Conservation (phyloP, 2,888 invertebrate species). For the Nephrotoma appendiculata region DNA sequence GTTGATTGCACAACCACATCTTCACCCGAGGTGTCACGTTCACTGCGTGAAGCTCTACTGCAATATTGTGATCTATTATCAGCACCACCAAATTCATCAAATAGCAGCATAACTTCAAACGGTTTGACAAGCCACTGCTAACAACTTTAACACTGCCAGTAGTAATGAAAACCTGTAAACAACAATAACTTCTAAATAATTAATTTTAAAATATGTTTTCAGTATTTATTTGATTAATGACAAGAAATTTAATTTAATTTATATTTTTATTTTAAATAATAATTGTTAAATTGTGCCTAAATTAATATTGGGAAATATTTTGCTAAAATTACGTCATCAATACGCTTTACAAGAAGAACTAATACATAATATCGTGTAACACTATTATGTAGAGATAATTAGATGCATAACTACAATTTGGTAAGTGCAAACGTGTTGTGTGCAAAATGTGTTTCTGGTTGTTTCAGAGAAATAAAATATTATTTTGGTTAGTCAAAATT, state of each 20-base stretch:
- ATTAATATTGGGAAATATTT: background rate
- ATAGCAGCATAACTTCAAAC: constrained; percentile 2
- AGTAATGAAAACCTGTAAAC: background rate
- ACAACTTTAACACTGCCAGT: background rate
- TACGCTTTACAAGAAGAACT: background rate
- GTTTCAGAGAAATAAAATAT: background rate
- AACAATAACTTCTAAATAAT: background rate
- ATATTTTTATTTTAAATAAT: background rate
- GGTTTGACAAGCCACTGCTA: constrained; percentile 10
- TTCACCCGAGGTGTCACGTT: constrained; percentile 63
- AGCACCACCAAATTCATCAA: constrained; percentile 35
- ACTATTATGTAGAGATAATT: background rate
- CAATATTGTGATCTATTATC: constrained; percentile 73
- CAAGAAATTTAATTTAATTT: background rate
- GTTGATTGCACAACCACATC: constrained; percentile 75
- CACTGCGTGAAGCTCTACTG: constrained; percentile 68
- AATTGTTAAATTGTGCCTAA: constrained; percentile 3
- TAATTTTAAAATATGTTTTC: background rate
- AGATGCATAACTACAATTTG: background rate
- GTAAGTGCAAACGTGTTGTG: background rate
- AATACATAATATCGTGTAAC: background rate
- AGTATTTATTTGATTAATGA: background rate
- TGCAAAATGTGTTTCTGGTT: background rate
- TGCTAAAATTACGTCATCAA: background rate
- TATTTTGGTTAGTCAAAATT: background rate